Conservation (phyloP, 1,140 invertebrate genomes). For the Eulimnadia texana region DNA sequence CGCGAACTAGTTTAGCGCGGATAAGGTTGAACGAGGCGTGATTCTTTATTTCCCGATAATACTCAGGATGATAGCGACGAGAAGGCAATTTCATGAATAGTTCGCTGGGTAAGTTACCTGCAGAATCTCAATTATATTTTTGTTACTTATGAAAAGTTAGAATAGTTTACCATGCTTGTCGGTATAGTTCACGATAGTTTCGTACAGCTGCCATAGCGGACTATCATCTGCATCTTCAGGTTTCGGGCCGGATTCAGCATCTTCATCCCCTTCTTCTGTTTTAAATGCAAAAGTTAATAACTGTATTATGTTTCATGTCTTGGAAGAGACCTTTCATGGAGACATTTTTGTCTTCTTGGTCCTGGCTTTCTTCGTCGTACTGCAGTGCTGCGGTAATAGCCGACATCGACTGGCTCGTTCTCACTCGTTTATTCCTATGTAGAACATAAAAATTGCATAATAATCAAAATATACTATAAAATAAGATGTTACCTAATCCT, state of each 20-base stretch:
- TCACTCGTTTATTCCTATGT: slow-evolving; percentile 29
- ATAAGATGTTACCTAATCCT: slow-evolving; percentile 28
- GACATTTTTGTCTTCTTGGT: slow-evolving; percentile 23
- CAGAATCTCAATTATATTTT: slow-evolving; percentile 15
- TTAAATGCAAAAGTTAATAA: slow-evolving; percentile 18
- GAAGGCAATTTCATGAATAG: slow-evolving; percentile 87
- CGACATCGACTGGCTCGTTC: slow-evolving; percentile 35
- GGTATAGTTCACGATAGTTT: slow-evolving; percentile 54
- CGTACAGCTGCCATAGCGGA: slow-evolving; percentile 64
- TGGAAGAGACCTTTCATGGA: slow-evolving; percentile 16
- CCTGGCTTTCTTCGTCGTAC: slow-evolving; percentile 32
- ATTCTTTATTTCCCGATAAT: slow-evolving; percentile 92
- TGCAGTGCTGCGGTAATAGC: slow-evolving; percentile 42
- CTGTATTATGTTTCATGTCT: slow-evolving; percentile 9
- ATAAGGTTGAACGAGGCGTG: slow-evolving; percentile 72
- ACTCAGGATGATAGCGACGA: slow-evolving; percentile 82
- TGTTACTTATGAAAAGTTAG: too few relatives aligned
- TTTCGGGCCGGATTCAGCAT: slow-evolving; percentile 25
- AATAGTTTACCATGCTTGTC: slow-evolving; percentile 40
- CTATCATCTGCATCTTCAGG: slow-evolving; percentile 37
- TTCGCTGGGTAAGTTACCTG: slow-evolving; percentile 58
- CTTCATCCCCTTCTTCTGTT: slow-evolving; percentile 28
- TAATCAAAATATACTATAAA: background rate
- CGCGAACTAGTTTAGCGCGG: slow-evolving; percentile 37
- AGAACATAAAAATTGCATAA: slow-evolving; percentile 12